Percentiles rank a stretch among this genome's conserved stretches.
Evolutionary conservation across 2,113 vertebrate genomes (phyloP).

Genomic region (Daphoenositta chrysoptera): DNA sequence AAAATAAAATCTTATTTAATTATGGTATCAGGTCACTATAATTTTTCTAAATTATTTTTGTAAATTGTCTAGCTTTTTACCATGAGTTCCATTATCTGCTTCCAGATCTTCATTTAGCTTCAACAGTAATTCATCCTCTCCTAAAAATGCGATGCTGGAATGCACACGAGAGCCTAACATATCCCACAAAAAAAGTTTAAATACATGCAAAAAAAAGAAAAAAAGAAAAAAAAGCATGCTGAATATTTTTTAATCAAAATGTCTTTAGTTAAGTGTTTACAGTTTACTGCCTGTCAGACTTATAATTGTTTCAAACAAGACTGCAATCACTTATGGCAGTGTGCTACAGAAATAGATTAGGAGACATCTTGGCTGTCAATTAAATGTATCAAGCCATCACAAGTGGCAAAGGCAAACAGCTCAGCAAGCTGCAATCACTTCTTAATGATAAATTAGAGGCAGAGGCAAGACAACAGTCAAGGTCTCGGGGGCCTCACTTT

Average conservation of each 20-base stretch:
- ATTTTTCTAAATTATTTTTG: not conserved
- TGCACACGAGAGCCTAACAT: not conserved
- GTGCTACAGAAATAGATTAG: not conserved
- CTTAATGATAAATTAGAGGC: not conserved
- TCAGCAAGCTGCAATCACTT: not conserved
- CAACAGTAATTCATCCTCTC: not conserved
- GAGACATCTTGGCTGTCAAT: not conserved
- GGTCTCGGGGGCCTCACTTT: not conserved
- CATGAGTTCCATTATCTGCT: not conserved
- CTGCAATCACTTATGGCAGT: not conserved
- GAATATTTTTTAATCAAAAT: not conserved
- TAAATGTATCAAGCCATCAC: not conserved
- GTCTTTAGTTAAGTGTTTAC: not conserved
- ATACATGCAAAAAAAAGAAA: not conserved
- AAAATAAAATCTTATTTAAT: not conserved
- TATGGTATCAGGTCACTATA: not conserved
- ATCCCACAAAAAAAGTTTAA: not conserved
- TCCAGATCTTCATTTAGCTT: not conserved
- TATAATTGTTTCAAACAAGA: not conserved
- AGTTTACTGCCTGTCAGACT: not conserved
- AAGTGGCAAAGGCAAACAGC: not conserved
- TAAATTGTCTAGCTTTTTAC: not conserved
- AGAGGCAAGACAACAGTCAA: not conserved
- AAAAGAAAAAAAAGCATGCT: not conserved
- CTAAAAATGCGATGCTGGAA: not conserved